phyloP scores from a whole-genome alignment of 2,797 vertebrate genomes.

The Trematomus bernacchii region DNA sequence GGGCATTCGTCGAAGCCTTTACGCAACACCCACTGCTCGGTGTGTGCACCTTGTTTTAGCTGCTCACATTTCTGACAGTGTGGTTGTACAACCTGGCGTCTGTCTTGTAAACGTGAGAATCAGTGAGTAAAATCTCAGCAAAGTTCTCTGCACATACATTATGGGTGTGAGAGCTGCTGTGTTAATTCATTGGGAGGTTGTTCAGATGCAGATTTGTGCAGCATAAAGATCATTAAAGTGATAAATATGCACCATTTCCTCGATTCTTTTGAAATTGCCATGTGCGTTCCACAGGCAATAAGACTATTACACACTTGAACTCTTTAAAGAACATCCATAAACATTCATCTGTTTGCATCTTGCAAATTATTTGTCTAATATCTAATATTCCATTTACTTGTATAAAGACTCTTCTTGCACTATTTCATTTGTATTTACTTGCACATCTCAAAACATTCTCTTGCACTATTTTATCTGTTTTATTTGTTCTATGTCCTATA shows the following conservation, averaged over 20 bases:
- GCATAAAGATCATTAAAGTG: not conserved
- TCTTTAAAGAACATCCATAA: too few species aligned
- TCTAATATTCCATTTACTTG: too few species aligned
- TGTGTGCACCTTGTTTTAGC: not conserved
- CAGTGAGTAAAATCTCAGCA: not conserved
- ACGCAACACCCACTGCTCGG: conserved; percentile 23
- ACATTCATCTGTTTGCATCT: too few species aligned
- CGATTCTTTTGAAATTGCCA: not conserved
- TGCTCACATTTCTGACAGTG: conserved; percentile 22
- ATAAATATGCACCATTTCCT: not conserved
- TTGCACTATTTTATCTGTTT: too few species aligned
- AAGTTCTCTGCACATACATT: not conserved
- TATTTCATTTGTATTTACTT: too few species aligned
- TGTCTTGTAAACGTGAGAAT: not conserved
- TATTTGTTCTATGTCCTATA: too few species aligned
- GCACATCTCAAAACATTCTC: too few species aligned
- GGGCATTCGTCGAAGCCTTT: conserved; percentile 27
- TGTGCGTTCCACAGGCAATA: not conserved
- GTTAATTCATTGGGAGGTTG: not conserved
- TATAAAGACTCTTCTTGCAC: too few species aligned
- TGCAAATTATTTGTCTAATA: too few species aligned
- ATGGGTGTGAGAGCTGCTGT: not conserved
- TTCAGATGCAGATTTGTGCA: not conserved
- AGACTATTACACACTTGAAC: too few species aligned
- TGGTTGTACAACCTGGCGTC: not conserved